phyloP scores from a whole-genome alignment of 2,888 invertebrate species.

The Drosophila lutescens region DNA sequence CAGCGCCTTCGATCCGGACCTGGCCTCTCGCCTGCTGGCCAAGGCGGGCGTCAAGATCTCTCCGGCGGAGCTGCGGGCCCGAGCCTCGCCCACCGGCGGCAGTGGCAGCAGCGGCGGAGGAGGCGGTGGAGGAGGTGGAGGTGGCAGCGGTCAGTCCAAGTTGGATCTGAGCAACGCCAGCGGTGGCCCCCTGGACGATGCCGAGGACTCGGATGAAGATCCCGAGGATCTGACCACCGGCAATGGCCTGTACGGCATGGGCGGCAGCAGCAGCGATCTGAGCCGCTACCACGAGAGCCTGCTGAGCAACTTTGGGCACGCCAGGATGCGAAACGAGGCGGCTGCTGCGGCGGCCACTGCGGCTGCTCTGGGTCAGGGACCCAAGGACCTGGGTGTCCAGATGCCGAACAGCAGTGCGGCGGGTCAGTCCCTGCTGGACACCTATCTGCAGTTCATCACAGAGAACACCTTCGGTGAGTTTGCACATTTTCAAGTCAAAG shows the following conservation, averaged over 20 bases:
- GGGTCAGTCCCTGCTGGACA: slow-evolving; percentile 92
- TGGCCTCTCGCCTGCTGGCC: slow-evolving; percentile 93
- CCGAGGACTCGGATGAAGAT: slow-evolving; percentile 89
- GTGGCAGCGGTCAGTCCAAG: slow-evolving; percentile 84
- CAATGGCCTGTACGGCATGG: slow-evolving; percentile 70
- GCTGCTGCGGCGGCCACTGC: slow-evolving; percentile 80
- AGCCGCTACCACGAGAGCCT: slow-evolving; percentile 83
- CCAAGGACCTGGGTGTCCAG: slow-evolving; percentile 88
- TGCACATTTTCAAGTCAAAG: background rate
- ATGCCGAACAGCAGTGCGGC: slow-evolving; percentile 88
- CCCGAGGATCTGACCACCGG: slow-evolving; percentile 92
- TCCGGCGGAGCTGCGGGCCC: slow-evolving; percentile 92
- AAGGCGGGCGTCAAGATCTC: slow-evolving; percentile 95
- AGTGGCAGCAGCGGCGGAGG: slow-evolving; percentile 84
- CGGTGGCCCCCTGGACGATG: slow-evolving; percentile 87
- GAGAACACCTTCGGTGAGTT: slow-evolving; percentile 90
- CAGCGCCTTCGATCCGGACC: slow-evolving; percentile 94
- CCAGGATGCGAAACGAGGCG: slow-evolving; percentile 87
- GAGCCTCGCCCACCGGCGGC: slow-evolving; percentile 93
- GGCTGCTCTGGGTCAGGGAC: slow-evolving; percentile 75
- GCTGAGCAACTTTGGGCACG: slow-evolving; percentile 85
- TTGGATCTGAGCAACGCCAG: slow-evolving; percentile 89
- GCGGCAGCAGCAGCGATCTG: slow-evolving; percentile 74
- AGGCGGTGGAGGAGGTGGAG: slow-evolving; percentile 57
- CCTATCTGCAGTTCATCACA: slow-evolving; percentile 94